Evolutionary conservation across 2,888 invertebrate species (phyloP).

Genomic region (Odontomyia ornata): DNA sequence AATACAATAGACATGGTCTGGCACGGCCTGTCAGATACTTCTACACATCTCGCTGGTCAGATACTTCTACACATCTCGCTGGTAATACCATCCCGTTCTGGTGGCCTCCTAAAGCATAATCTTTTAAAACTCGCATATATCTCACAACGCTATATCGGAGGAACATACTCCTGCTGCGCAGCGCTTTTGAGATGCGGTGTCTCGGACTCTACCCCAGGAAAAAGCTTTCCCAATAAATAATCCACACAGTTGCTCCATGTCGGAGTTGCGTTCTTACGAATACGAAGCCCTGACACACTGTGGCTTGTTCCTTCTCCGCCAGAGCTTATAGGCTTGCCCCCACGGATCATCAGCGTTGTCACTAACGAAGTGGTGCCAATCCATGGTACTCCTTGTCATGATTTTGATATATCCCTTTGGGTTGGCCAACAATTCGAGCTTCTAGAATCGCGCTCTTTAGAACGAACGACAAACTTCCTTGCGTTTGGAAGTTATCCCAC

Average conservation of each 20-base stretch:
- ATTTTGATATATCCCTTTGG: too few species aligned
- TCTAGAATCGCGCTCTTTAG: too few species aligned
- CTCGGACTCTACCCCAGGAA: neutral
- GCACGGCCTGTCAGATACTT: neutral
- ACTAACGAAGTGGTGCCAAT: too few species aligned
- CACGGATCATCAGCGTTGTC: neutral
- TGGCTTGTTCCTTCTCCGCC: neutral
- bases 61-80: neutral
- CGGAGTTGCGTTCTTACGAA: neutral
- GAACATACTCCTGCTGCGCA: too few species aligned
- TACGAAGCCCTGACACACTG: too few species aligned
- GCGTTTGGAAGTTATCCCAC: too few species aligned
- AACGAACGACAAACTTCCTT: too few species aligned
- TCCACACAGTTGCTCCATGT: neutral
- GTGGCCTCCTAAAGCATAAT: neutral
- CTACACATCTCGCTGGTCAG: constrained; percentile 1
- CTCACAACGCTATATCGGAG: neutral
- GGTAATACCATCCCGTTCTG: neutral
- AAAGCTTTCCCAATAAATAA: neutral
- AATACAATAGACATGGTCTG: neutral
- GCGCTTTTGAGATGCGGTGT: too few species aligned
- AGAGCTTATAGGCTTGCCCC: neutral
- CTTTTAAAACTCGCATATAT: neutral
- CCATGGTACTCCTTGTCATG: too few species aligned
- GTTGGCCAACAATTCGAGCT: too few species aligned